A percentile compares a stretch with the other conserved stretches of the same genome.
phyloP scores from a whole-genome alignment of 2,888 invertebrate species.

The Meganola albula region DNA sequence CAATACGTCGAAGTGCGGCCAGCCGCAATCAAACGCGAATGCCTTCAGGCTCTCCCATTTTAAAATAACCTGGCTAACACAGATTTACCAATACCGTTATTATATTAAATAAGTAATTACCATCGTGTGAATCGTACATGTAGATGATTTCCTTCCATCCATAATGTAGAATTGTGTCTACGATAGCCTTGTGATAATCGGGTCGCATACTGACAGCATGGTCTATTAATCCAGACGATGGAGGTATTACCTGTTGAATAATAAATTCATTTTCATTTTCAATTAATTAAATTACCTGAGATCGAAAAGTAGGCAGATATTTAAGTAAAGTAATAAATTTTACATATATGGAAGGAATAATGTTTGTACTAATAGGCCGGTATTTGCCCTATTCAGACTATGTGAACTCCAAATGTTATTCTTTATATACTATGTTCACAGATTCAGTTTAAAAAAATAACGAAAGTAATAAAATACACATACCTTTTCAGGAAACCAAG shows the following conservation, averaged over 20 bases:
- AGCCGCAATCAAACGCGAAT: too few species aligned
- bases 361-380: too few species aligned
- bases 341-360: too few species aligned
- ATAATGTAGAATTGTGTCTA: constrained; percentile 95
- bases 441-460: too few species aligned
- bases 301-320: too few species aligned
- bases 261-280: too few species aligned
- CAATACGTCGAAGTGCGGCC: too few species aligned
- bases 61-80: too few species aligned
- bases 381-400: too few species aligned
- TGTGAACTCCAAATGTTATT: neutral
- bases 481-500: constrained; percentile 95
- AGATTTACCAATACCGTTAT: too few species aligned
- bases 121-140: constrained; percentile 93
- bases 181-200: constrained; percentile 95
- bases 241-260: constrained; percentile 83
- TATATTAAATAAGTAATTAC: constrained; percentile 83
- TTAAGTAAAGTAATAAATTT: too few species aligned
- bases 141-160: constrained; percentile 93
- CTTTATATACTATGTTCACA: neutral
- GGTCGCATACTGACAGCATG: constrained; percentile 96
- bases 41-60: too few species aligned
- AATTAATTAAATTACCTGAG: neutral
- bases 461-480: constrained; percentile 8
- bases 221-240: constrained; percentile 91